Conservation (phyloP, 2,113 vertebrate genomes). For the Centropus unirufus region DNA sequence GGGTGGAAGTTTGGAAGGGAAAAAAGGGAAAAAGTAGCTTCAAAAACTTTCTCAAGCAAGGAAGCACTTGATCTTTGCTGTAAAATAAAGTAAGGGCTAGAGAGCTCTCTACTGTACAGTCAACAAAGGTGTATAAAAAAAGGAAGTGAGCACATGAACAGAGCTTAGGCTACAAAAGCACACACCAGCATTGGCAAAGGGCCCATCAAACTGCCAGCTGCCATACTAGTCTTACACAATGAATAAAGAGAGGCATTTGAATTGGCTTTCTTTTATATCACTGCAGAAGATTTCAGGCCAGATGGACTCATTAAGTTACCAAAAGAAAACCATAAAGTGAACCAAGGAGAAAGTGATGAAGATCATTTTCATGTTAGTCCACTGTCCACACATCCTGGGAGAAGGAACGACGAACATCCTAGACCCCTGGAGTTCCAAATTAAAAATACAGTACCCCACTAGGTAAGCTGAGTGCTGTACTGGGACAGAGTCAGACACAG, state of each 20-base stretch:
- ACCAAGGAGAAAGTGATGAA: background rate
- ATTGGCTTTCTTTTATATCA: background rate
- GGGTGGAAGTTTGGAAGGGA: background rate
- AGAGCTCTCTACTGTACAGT: background rate
- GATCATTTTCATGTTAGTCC: background rate
- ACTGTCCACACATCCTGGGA: background rate
- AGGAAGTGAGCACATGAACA: background rate
- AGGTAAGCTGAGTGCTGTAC: fast-evolving
- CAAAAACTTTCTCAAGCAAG: background rate
- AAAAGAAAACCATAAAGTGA: background rate
- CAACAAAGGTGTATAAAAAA: background rate
- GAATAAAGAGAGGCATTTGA: too few relatives aligned
- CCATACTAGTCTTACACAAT: background rate
- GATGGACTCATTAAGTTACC: background rate
- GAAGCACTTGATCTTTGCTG: background rate
- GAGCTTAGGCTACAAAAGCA: background rate
- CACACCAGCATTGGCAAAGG: background rate
- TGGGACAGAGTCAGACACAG: background rate
- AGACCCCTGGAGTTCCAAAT: background rate
- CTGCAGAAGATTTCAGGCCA: background rate
- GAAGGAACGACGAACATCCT: background rate
- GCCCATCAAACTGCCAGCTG: fast-evolving
- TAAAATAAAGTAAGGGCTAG: background rate
- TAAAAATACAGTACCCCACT: background rate
- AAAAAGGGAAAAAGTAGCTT: background rate